Base-by-base conservation (phyloP, 2,113 vertebrate species). In the Notiomystis cincta region DNA sequence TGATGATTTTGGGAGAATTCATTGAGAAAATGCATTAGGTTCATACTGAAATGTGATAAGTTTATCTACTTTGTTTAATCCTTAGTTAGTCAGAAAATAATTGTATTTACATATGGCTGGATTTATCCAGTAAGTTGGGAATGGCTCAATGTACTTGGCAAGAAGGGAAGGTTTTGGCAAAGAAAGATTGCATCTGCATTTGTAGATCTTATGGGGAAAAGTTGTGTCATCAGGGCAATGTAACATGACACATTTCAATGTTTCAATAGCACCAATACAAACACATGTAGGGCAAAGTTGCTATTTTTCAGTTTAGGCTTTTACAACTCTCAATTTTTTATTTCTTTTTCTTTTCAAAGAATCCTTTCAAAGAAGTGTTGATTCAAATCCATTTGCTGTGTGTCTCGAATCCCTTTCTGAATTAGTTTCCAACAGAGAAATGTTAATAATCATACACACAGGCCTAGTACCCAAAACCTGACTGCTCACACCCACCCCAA, bases 181-280 rank as follows among this genome's bases (percentile, higher is more conserved):
- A 77, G 56, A 42, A 80, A 25, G 23, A 58, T 62, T 6, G 3
- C 79, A 86, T 93, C 90, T 95, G 71, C 66, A 73, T 94, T 93
- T 90, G 45, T 70, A 62, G 64, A 94, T 77, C 67, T 94, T 88
- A 70, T 37, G 61, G 90, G 90, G 50, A 90, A 92, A 95, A 86
- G 33, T 38, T 94, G 75, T 93, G 40, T 88, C 85, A 92, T 77
- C 82, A 80, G 45, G 33, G 24, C 54, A 92, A 28, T 82, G 50
- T 51, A 88, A 80, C 35, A n/a, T 35, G 79, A 83, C 85, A 95
- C 25, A 1, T 72, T 85, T 76, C 76, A 69, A 40, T 65, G 50
- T 45, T 90, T 88, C 66, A 53, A 65, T 90, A 80, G 38, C 61
- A 93, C 33, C 42, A 54, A 50, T 30, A 69, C 35, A 80, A 95